Conservation (phyloP, 1,140 invertebrate genomes). For the Scaptomyza hsui region DNA sequence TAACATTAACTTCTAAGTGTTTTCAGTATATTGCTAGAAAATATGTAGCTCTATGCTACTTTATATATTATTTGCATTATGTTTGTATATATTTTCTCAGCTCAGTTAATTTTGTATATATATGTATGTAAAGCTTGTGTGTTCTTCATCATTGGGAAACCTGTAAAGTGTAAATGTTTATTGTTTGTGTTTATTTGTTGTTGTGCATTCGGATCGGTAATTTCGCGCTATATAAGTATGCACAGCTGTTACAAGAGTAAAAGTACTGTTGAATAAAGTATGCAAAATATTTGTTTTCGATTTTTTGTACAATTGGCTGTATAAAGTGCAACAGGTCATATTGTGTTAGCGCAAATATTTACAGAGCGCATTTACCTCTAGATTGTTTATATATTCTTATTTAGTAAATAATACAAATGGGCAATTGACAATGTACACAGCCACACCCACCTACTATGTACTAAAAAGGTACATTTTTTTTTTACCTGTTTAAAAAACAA, state of each 20-base stretch:
- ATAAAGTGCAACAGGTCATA: slow-evolving; percentile 78
- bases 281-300: slow-evolving; percentile 23
- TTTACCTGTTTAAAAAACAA: slow-evolving; percentile 15
- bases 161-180: slow-evolving; percentile 74
- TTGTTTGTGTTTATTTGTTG: slow-evolving; percentile 59
- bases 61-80: slow-evolving; percentile 41
- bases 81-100: slow-evolving; percentile 10
- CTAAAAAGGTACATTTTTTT: slow-evolving; percentile 2
- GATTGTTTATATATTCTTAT: slow-evolving; percentile 15
- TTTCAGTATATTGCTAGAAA: slow-evolving; percentile 49
- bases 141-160: slow-evolving; percentile 58
- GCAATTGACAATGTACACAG: slow-evolving; percentile 69
- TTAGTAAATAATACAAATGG: slow-evolving; percentile 47
- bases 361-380: slow-evolving; percentile 59
- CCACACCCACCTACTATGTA: slow-evolving; percentile 34
- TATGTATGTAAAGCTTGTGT: slow-evolving; percentile 66
- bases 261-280: slow-evolving; percentile 23
- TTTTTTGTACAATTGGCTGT: slow-evolving; percentile 35
- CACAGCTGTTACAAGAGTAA: slow-evolving; percentile 61
- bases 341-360: slow-evolving; percentile 66
- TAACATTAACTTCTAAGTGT: slow-evolving; percentile 21
- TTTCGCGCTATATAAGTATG: slow-evolving; percentile 49
- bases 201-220: slow-evolving; percentile 28
- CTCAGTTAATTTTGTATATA: slow-evolving; percentile 41
- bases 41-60: slow-evolving; percentile 38